phyloP scores from a whole-genome alignment of 2,888 invertebrate genomes.

The Volucella zonaria region DNA sequence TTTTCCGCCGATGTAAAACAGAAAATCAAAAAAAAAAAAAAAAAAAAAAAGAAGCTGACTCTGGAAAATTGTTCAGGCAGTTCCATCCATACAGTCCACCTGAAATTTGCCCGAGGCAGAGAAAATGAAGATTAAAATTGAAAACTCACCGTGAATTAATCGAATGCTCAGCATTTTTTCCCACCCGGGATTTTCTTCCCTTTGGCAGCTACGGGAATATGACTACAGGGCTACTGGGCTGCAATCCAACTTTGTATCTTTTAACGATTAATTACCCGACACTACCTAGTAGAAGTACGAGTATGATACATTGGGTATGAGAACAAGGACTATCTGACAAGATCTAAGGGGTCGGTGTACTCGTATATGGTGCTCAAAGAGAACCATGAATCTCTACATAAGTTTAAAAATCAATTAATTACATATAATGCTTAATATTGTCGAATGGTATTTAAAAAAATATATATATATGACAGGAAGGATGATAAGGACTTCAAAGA shows the following conservation, averaged over 20 bases:
- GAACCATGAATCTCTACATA: background rate
- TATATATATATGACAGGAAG: background rate
- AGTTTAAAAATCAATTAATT: constrained; percentile 50
- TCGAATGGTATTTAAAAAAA: background rate
- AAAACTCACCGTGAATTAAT: constrained; percentile 52
- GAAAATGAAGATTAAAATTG: constrained; percentile 60
- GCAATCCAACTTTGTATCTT: constrained; percentile 6
- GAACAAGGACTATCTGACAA: no score
- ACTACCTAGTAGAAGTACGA: background rate
- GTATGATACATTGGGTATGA: background rate
- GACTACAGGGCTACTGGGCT: background rate
- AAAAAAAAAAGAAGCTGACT: constrained; percentile 50
- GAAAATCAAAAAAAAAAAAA: constrained; percentile 1
- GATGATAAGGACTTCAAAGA: constrained; percentile 3
- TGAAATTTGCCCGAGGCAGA: constrained; percentile 16
- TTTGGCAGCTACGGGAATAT: background rate
- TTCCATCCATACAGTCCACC: background rate
- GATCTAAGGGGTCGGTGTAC: background rate
- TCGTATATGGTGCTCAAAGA: constrained; percentile 22
- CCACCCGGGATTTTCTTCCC: constrained; percentile 18
- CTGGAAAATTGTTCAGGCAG: constrained; percentile 14
- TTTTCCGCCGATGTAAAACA: background rate
- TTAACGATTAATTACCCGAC: constrained; percentile 47
- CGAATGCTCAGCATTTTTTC: constrained; percentile 55
- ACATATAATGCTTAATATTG: constrained; percentile 10